These are phyloP conservation scores for Cryptoprocta ferox DNA, from an alignment of 2,797 vertebrate species.

Conservation along the genomic window DNA sequence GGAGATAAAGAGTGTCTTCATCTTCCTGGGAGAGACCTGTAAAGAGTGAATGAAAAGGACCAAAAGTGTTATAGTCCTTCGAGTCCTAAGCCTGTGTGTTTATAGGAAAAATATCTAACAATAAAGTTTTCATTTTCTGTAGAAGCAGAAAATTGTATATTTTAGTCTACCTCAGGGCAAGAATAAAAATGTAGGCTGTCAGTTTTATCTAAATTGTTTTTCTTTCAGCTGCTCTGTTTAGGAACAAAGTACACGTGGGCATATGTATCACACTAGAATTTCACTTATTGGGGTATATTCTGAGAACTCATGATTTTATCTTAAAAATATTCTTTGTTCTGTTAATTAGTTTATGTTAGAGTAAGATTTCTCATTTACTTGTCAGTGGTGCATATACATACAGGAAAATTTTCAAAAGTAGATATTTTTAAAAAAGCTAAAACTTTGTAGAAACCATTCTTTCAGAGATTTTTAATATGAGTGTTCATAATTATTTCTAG, in stretches of 20 bases:
- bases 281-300: neutral
- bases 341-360: neutral
- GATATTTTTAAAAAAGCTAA: neutral
- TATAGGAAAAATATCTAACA: slow-evolving; percentile 31
- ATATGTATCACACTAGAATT: neutral
- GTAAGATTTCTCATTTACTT: neutral
- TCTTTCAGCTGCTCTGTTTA: neutral
- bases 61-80: neutral
- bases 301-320: neutral
- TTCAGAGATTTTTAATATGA: slow-evolving; percentile 24
- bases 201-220: slow-evolving; percentile 52
- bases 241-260: neutral
- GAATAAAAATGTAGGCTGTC: slow-evolving; percentile 43
- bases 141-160: slow-evolving; percentile 39
- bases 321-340: neutral
- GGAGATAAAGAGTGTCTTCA: neutral
- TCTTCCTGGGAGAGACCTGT: neutral
- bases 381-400: neutral
- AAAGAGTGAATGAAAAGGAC: neutral
- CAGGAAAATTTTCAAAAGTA: neutral
- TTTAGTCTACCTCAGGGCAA: slow-evolving; percentile 37
- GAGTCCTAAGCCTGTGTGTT: neutral
- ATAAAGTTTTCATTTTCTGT: slow-evolving; percentile 28
- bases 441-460: neutral
- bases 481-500: slow-evolving; percentile 7